Evolutionary conservation across 2,797 vertebrate genomes (phyloP), one percentile per base, ranked within the genome.

Genomic region (Tragelaphus eurycerus): DNA sequence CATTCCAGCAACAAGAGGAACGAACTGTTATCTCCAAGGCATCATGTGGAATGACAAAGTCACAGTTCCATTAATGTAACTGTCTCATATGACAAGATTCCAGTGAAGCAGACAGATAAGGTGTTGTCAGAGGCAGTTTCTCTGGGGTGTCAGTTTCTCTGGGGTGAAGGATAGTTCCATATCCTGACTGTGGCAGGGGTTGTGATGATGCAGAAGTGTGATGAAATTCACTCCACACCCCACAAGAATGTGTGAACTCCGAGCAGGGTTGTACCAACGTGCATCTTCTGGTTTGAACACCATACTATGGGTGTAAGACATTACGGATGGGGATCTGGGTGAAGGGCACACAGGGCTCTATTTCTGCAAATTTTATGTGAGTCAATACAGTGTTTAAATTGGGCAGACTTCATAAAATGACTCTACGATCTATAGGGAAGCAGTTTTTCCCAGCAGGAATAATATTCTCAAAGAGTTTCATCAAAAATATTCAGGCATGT

Each of bases 231-330:
- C 8, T 38, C 34, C 34, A 38, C 13, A 14, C 23, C 25, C 34
- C 5, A 6, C 55, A 43, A 59, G 25, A 38, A 57, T 3, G 82
- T 1, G 6, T 7, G 31, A 21, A 6, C 52, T 6, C 50, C 2
- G 0, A 29, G 34, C 25, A 46, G 82, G 38, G 82, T 2, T 29
- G 55, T 17, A 43, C 25, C 15, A 25, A 13, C 0, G 1, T 17
- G 82, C 23, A 29, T 19, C 25, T 29, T 16, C 54, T 43, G 82
- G 9, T 50, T 31, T 59, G 31, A 54, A 21, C 19, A 15, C 7
- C 19, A 16, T 34, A 11, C 25, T 25, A 31, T 8, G 15, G 46
- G 21, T 59, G n/a, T 19, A 21, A 9, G 43, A 52, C 10, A 48
- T 13, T 27, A 38, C 0, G 3, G 34, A 46, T 21, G 11, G 59